Evolutionary conservation across 2,113 vertebrate genomes (phyloP).

Genomic region (Ciconia maguari): DNA sequence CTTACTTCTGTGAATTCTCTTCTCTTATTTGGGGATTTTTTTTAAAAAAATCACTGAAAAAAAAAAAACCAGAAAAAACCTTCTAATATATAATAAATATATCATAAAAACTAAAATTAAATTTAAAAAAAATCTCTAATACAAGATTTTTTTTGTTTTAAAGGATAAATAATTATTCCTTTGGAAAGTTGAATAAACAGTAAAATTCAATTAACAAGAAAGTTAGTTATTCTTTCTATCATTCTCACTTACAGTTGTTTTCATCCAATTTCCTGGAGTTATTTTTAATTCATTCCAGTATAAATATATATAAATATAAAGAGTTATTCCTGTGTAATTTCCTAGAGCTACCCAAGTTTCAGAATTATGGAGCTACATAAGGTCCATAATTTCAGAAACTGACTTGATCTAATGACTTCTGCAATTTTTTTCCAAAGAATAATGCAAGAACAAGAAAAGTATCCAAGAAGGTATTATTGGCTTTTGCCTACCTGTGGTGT

Average conservation of each 20-base stretch:
- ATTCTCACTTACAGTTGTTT: background rate
- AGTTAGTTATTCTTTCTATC: background rate
- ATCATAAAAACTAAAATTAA: background rate
- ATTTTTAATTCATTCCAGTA: background rate
- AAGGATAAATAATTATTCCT: background rate
- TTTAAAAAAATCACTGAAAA: rapidly evolving
- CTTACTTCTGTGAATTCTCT: background rate
- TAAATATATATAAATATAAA: background rate
- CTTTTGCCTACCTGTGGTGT: background rate
- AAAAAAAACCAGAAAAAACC: background rate
- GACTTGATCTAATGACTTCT: background rate
- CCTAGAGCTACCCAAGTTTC: background rate
- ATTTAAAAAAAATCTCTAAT: too few relatives aligned
- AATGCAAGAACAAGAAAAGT: background rate
- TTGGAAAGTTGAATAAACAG: background rate
- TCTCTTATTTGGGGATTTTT: background rate
- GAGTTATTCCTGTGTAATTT: background rate
- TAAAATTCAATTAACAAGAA: background rate
- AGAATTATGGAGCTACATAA: background rate
- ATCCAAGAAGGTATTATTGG: background rate
- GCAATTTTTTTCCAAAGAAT: background rate
- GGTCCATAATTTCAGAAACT: background rate
- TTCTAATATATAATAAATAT: background rate
- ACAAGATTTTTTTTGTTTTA: background rate
- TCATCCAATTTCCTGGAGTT: background rate